These are phyloP conservation scores for Idris sp. DNA, from an alignment of 1,140 invertebrate species.

Conservation along the genomic window DNA sequence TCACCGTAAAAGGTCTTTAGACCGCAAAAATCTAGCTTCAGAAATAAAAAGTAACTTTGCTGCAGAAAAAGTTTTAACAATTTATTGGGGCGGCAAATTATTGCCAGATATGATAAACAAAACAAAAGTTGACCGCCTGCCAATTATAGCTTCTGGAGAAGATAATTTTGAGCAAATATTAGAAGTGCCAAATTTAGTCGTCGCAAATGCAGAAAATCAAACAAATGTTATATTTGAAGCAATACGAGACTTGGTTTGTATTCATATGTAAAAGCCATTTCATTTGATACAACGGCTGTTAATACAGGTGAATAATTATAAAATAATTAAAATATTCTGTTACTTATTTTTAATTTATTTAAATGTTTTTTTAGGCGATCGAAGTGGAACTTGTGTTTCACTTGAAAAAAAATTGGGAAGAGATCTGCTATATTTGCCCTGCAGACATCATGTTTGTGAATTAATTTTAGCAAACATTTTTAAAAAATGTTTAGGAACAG, in stretches of 20 bases:
- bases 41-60: neutral
- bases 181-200: neutral
- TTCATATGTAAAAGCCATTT: neutral
- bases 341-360: too few relatives aligned
- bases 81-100: neutral
- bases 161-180: neutral
- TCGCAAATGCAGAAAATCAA: neutral
- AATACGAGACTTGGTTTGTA: neutral
- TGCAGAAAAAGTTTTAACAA: neutral
- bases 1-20: too few relatives aligned
- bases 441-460: neutral
- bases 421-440: neutral
- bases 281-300: conserved; percentile 1
- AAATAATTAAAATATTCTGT: too few relatives aligned
- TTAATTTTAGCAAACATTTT: neutral
- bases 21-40: neutral
- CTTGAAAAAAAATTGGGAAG: neutral
- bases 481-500: neutral
- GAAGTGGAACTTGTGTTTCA: conserved; percentile 1
- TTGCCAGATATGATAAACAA: neutral
- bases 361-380: too few relatives aligned
- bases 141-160: neutral
- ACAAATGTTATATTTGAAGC: neutral
- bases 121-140: neutral
- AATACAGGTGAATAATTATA: conserved; percentile 2